Percentiles rank a stretch among this genome's conserved stretches.
Conservation (phyloP, 2,113 vertebrate genomes). For the Ciconia stormi region DNA sequence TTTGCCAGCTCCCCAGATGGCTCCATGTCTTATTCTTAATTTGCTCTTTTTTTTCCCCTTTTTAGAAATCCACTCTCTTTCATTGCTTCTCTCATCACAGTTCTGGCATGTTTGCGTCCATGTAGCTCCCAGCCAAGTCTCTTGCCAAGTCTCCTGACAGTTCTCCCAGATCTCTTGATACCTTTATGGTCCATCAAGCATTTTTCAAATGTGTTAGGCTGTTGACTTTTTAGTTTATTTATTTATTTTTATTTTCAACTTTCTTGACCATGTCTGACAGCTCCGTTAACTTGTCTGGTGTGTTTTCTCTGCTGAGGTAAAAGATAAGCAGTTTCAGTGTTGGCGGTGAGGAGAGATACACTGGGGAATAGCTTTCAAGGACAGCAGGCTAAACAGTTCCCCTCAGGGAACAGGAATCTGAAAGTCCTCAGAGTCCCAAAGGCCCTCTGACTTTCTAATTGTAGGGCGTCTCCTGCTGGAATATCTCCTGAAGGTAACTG, state of each 20-base stretch:
- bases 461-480: not conserved
- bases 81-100: constrained; percentile 24
- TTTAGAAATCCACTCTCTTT: not conserved
- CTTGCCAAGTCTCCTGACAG: constrained; percentile 15
- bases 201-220: constrained; percentile 16
- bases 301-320: not conserved
- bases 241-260: not conserved
- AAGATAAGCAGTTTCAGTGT: not conserved
- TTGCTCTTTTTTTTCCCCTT: not conserved
- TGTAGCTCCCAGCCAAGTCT: not conserved
- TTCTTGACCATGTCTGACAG: not conserved
- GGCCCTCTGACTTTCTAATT: not conserved
- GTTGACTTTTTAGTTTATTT: not conserved
- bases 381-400: not conserved
- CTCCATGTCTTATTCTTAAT: constrained; percentile 14
- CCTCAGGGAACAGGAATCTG: not conserved
- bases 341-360: not conserved
- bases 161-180: not conserved
- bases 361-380: not conserved
- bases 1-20: constrained; percentile 41
- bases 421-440: not conserved
- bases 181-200: not conserved
- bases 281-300: not conserved
- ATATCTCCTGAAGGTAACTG: not conserved
- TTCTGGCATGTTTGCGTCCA: constrained; percentile 14